Evolutionary conservation across 35 echinoderm and acorn worm genomes (phyloP).

Genomic region (Stichopus chloronotus): DNA sequence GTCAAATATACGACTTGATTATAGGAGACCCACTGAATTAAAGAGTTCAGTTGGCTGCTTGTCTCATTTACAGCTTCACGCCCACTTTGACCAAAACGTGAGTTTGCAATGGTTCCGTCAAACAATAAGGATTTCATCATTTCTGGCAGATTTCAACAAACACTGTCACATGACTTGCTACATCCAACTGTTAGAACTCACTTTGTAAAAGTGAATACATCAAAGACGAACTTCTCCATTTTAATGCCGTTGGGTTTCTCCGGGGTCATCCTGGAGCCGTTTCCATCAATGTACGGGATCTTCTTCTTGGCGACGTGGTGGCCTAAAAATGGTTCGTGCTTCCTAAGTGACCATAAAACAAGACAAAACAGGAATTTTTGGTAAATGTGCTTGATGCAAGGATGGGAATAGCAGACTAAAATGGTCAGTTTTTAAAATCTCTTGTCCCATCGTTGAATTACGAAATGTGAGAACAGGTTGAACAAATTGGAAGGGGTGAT

Average conservation of each 20-base stretch:
- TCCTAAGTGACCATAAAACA: constrained; percentile 43
- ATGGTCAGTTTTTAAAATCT: too few relatives aligned
- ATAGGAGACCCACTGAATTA: too few relatives aligned
- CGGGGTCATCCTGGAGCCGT: constrained; percentile 71
- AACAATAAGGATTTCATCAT: too few relatives aligned
- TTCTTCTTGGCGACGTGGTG: constrained; percentile 99
- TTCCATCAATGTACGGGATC: constrained; percentile 85
- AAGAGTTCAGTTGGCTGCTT: too few relatives aligned
- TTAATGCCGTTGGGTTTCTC: constrained; percentile 99
- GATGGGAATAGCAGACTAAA: too few relatives aligned
- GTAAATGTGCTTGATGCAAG: too few relatives aligned
- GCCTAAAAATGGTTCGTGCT: constrained; percentile 76
- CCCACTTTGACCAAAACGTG: too few relatives aligned
- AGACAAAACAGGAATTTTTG: background rate
- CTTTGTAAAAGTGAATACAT: constrained; percentile 98
- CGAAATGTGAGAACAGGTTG: background rate
- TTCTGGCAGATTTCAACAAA: too few relatives aligned
- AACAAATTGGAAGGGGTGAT: background rate
- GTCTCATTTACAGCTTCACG: too few relatives aligned
- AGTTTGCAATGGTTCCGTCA: too few relatives aligned
- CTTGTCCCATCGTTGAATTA: background rate
- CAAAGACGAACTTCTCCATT: constrained; percentile 99
- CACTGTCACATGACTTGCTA: too few relatives aligned
- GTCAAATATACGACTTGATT: too few relatives aligned
- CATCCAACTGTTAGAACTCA: constrained; percentile 26